These are phyloP conservation scores for Anthopleura sola DNA, from an alignment of 64 coral and sea anemone genomes.

Conservation along the genomic window DNA sequence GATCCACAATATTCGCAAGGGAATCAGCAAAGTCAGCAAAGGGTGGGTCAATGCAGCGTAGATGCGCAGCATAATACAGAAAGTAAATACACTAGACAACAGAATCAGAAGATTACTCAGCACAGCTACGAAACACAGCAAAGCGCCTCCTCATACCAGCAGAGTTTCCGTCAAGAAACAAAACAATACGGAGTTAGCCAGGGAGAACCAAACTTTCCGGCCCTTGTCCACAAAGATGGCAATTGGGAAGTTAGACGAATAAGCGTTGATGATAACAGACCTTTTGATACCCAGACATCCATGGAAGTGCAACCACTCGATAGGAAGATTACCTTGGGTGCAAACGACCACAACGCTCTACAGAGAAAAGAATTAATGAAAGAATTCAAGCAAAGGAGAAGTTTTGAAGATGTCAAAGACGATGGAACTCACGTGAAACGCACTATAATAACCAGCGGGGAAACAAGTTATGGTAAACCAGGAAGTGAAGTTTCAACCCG, in stretches of 20 bases:
- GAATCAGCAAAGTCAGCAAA: neutral
- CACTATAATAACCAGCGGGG: neutral
- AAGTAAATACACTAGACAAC: neutral
- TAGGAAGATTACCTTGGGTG: conserved; percentile 16
- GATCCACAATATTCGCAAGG: neutral
- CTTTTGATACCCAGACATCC: conserved; percentile 5
- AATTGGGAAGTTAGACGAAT: conserved; percentile 6
- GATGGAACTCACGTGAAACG: conserved; percentile 13
- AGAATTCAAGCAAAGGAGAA: conserved; percentile 17
- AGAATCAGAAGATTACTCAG: neutral
- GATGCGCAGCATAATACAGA: neutral
- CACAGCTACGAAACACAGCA: conserved; percentile 5
- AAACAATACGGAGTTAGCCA: neutral
- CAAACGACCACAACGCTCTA: conserved; percentile 1
- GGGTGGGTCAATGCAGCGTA: neutral
- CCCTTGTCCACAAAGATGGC: neutral
- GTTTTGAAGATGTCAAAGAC: neutral
- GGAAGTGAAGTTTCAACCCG: neutral
- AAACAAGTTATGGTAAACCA: conserved; percentile 4
- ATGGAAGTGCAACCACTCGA: conserved; percentile 22
- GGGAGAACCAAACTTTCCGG: conserved; percentile 1
- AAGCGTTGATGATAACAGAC: conserved; percentile 3
- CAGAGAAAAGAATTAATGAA: conserved; percentile 11
- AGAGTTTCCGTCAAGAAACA: neutral
- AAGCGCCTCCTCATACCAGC: conserved; percentile 5